These are phyloP conservation scores for Suillia variegata DNA, from an alignment of 2,888 invertebrate species.

Conservation along the genomic window DNA sequence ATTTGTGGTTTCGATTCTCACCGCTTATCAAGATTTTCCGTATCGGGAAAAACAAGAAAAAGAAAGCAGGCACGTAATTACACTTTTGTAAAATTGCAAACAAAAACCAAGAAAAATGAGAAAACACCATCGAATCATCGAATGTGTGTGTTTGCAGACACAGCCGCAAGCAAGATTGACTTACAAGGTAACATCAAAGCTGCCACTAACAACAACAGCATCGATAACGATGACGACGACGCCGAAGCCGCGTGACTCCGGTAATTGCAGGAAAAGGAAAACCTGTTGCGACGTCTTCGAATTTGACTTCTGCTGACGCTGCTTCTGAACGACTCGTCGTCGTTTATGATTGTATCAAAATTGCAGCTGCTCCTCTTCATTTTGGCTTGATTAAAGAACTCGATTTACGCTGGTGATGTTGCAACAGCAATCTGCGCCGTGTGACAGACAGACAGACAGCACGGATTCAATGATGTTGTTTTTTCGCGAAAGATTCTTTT, in stretches of 20 bases:
- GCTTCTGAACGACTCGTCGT: slow-evolving; percentile 4
- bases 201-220: slow-evolving; percentile 14
- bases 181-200: slow-evolving; percentile 17
- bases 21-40: neutral
- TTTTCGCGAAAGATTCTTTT: no score
- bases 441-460: no score
- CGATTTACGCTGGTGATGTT: no score
- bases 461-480: no score
- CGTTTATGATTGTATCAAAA: no score
- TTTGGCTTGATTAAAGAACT: neutral
- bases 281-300: slow-evolving; percentile 22
- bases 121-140: slow-evolving; percentile 17
- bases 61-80: slow-evolving; percentile 7
- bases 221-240: neutral
- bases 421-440: no score
- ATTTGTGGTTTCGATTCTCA: slow-evolving; percentile 1
- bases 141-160: neutral
- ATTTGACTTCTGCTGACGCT: no score
- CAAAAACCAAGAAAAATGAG: slow-evolving; percentile 13
- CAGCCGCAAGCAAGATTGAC: slow-evolving; percentile 3
- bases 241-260: neutral
- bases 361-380: neutral
- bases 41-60: neutral
- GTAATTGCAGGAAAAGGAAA: slow-evolving; percentile 7
- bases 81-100: slow-evolving; percentile 2